A percentile compares a stretch with the other conserved stretches of the same genome.
phyloP scores from a whole-genome alignment of 2,888 invertebrate species.

The Melinopterus prodromus region DNA sequence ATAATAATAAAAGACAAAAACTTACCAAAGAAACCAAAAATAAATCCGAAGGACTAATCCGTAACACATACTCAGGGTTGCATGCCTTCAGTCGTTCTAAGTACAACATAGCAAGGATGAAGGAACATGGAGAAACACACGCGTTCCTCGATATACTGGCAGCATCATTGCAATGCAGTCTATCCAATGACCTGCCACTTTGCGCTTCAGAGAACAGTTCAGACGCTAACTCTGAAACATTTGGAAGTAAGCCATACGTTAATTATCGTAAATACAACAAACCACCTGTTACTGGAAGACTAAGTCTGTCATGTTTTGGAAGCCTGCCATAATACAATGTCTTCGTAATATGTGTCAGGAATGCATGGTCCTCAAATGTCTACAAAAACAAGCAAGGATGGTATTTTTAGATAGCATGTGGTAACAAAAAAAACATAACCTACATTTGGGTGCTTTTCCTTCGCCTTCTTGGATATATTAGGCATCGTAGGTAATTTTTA shows the following conservation, averaged over 20 bases:
- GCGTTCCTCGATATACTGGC: slow-evolving; percentile 80
- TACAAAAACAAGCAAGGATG: slow-evolving; percentile 54
- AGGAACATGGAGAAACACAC: slow-evolving; percentile 89
- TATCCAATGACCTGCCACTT: slow-evolving; percentile 78
- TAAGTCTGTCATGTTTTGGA: slow-evolving; percentile 75
- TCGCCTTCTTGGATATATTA: slow-evolving; percentile 50
- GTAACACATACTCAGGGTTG: slow-evolving; percentile 84
- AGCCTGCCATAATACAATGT: slow-evolving; percentile 88
- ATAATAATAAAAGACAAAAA: slow-evolving; percentile 36
- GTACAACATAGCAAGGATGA: slow-evolving; percentile 93
- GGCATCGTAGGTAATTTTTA: slow-evolving; percentile 46
- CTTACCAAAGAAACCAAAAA: slow-evolving; percentile 93
- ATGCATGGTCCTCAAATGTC: slow-evolving; percentile 77
- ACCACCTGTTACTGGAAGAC: slow-evolving; percentile 81
- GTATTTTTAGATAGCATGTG: slow-evolving; percentile 15
- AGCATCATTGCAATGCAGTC: slow-evolving; percentile 79
- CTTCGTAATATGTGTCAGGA: slow-evolving; percentile 84
- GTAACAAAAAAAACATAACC: slow-evolving; percentile 20
- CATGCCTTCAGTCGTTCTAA: slow-evolving; percentile 85
- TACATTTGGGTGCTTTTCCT: slow-evolving; percentile 50
- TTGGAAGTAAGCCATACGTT: background rate
- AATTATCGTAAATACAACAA: slow-evolving; percentile 20
- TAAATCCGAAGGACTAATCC: slow-evolving; percentile 88
- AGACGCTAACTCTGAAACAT: slow-evolving; percentile 77
- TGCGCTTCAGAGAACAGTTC: slow-evolving; percentile 83